Percentiles rank a stretch among this genome's conserved stretches.
Evolutionary conservation across 2,113 vertebrate genomes (phyloP).

Genomic region (Pygathrix nemaeus): DNA sequence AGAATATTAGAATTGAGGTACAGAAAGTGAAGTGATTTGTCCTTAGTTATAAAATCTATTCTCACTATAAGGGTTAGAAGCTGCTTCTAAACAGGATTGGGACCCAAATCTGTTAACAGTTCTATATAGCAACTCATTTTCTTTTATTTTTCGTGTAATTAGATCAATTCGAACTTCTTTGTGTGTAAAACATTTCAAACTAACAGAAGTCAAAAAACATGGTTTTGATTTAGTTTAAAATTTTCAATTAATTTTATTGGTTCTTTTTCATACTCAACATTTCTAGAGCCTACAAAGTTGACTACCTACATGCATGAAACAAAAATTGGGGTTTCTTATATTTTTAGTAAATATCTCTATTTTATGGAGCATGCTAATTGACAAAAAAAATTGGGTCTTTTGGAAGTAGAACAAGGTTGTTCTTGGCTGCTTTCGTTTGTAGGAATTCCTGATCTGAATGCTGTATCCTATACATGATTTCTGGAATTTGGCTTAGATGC

Average conservation of each 20-base stretch:
- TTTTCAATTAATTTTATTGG: not conserved
- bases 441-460: not conserved
- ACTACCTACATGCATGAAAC: not conserved
- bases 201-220: not conserved
- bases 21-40: not conserved
- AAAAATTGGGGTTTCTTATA: not conserved
- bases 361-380: not conserved
- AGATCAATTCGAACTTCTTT: not conserved
- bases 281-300: not conserved
- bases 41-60: not conserved
- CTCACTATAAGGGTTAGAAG: not conserved
- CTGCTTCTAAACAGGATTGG: not conserved
- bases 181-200: not conserved
- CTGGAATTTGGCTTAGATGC: not conserved
- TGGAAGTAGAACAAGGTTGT: not conserved
- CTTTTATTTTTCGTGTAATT: not conserved
- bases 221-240: constrained; percentile 18
- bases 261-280: not conserved
- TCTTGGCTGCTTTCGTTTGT: not conserved
- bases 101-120: not conserved
- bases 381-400: not conserved
- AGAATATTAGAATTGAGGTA: not conserved
- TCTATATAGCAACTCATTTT: not conserved
- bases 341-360: not conserved
- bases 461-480: not conserved